Evolutionary conservation across 2,113 vertebrate species (phyloP).

Genomic region (Silurus meridionalis): DNA sequence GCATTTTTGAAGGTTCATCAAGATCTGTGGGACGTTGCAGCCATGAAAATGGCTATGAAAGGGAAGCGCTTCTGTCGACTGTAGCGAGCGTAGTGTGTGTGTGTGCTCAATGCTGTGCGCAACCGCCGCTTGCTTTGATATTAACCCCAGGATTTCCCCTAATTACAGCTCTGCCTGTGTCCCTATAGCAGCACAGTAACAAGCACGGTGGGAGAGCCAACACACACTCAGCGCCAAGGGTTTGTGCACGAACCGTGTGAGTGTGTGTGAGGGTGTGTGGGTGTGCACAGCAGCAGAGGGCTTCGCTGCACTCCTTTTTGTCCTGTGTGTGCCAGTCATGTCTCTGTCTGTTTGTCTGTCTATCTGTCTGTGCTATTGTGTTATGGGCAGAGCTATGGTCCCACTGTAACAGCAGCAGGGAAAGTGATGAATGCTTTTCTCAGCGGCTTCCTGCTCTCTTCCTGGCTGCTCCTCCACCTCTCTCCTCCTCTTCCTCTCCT

Average conservation of each 20-base stretch:
- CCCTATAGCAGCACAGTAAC: slow-evolving; percentile 49
- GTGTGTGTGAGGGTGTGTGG: slow-evolving; percentile 13
- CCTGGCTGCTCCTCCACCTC: slow-evolving; percentile 76
- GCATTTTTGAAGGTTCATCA: neutral
- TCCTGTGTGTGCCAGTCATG: slow-evolving; percentile 33
- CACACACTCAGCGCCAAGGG: slow-evolving; percentile 30
- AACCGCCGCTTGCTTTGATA: slow-evolving; percentile 52
- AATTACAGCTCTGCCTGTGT: slow-evolving; percentile 50
- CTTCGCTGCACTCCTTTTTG: slow-evolving; percentile 41
- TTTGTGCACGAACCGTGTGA: slow-evolving; percentile 18
- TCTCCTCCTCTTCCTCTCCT: slow-evolving; percentile 79
- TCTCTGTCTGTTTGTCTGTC: slow-evolving; percentile 34
- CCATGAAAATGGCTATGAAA: slow-evolving; percentile 33
- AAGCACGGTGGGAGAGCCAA: slow-evolving; percentile 28
- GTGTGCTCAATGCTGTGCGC: slow-evolving; percentile 13
- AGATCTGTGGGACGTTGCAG: neutral
- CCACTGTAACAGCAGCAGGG: slow-evolving; percentile 19
- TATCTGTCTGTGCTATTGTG: slow-evolving; percentile 35
- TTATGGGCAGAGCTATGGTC: slow-evolving; percentile 37
- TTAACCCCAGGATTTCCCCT: slow-evolving; percentile 52
- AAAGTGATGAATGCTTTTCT: slow-evolving; percentile 39
- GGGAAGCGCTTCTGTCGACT: neutral
- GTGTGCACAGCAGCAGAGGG: slow-evolving; percentile 41
- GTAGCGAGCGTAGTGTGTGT: neutral
- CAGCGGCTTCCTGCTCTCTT: slow-evolving; percentile 69